Evolutionary conservation across 92 coral and sea anemone species (phyloP).

Genomic region (Hydrozoanthus gracilis): DNA sequence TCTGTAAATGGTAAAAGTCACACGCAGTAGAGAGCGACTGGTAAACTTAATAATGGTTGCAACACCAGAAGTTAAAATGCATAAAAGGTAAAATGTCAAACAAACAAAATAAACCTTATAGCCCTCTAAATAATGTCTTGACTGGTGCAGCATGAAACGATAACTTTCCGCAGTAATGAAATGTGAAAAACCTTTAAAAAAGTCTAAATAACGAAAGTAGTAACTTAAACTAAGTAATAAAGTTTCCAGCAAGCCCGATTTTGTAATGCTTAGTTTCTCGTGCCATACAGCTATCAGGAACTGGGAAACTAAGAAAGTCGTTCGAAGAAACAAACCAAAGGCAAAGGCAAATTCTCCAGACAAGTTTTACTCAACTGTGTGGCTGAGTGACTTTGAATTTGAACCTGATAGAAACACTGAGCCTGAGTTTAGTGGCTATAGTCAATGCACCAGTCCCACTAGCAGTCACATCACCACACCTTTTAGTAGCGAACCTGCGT

Average conservation of each 20-base stretch:
- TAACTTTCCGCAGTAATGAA: too few relatives aligned
- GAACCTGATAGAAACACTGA: constrained; percentile 93
- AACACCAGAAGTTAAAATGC: background rate
- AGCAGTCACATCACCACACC: constrained; percentile 93
- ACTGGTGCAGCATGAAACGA: background rate
- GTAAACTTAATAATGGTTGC: background rate
- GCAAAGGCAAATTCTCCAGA: constrained; percentile 77
- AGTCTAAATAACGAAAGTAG: background rate
- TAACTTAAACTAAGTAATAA: background rate
- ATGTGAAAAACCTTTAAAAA: background rate
- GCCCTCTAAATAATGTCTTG: background rate
- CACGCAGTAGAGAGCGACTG: constrained; percentile 12
- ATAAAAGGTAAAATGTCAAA: too few relatives aligned
- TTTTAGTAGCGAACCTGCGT: constrained; percentile 85
- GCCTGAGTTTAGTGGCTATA: constrained; percentile 72
- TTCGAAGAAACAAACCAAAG: constrained; percentile 86
- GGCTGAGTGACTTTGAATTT: constrained; percentile 99
- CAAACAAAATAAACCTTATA: background rate
- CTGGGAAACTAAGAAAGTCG: constrained; percentile 86
- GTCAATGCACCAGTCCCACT: constrained; percentile 80
- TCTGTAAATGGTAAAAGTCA: too few relatives aligned
- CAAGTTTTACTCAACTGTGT: constrained; percentile 99
- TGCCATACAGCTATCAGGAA: constrained; percentile 73
- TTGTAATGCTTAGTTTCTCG: constrained; percentile 60
- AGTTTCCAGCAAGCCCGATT: background rate